phyloP scores from a whole-genome alignment of 2,888 invertebrate genomes.

The Ommatoiulus sabulosus region DNA sequence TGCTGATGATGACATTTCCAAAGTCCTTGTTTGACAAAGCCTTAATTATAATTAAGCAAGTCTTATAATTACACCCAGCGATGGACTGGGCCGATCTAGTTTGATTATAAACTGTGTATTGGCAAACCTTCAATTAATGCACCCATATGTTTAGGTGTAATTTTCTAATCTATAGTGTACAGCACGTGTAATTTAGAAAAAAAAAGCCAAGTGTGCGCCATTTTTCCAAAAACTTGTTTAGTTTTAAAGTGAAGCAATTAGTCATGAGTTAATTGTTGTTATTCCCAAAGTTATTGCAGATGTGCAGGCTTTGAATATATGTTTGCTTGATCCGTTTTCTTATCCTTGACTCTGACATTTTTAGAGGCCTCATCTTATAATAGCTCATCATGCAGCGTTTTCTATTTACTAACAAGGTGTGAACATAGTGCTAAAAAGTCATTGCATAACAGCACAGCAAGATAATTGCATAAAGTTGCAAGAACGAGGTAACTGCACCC shows the following conservation, averaged over 20 bases:
- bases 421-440: background rate
- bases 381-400: background rate
- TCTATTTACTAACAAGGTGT: background rate
- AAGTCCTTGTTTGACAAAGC: background rate
- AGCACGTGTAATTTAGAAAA: background rate
- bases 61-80: too few relatives aligned
- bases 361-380: background rate
- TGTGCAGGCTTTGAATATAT: background rate
- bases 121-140: conserved; percentile 31
- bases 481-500: background rate
- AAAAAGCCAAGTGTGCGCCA: background rate
- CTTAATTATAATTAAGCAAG: too few relatives aligned
- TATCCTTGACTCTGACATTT: background rate
- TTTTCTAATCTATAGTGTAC: background rate
- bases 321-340: background rate
- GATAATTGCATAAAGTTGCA: conserved; percentile 2
- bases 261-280: background rate
- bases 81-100: background rate
- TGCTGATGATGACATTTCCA: background rate
- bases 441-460: background rate
- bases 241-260: background rate
- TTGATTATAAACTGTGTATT: background rate
- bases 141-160: background rate
- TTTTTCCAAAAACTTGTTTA: background rate
- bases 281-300: background rate